Base-by-base conservation (phyloP, 2,888 invertebrate genomes). In the Drosophila setosimentum region DNA sequence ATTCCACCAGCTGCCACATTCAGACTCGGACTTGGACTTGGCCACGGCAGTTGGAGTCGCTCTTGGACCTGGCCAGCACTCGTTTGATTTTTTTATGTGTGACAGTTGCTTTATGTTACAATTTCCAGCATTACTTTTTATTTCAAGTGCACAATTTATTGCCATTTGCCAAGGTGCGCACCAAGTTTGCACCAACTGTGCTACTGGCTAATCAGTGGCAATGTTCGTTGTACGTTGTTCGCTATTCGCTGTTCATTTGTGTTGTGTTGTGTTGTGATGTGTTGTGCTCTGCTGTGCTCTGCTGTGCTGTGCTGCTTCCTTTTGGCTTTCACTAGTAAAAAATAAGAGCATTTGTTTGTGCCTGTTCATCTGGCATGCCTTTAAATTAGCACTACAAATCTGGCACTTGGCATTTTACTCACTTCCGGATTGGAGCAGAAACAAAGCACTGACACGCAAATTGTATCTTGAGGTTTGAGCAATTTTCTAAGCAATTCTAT, bases 121-220 rank as follows among this genome's bases (percentile, higher is more conserved):
- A 74, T 85, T 89, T 79, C 65, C 79, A 85, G 86, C 83, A 83
- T 84, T 87, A 82, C 69, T 85, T 80, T 87, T 84, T 77, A 84
- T 87, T 87, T 87, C 89, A 87, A 87, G 89, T 87, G 87, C 87
- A 87, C 63, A 87, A 89, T 89, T 87, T 89, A 87, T 89, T 89
- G 86, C 88, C 87, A 73, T 78, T 85, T 85, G 75, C 82, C 85
- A 83, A 83, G 83, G 83, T 87, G 82, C 80, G 59, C 62, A 76
- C 76, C 74, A 69, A 77, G 73, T 73, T 79, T 70, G 72, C 82
- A 68, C 66, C 76, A 59, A 77, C 74, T 79, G 50, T 68, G 83
- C 84, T 83, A 88, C 88, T 65, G 79, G 67, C 89, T 85, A 85
- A 85, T 85, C 85, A 85, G 89, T 83, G 87, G 85, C 89, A 80